A percentile compares a stretch with the other conserved stretches of the same genome.
Conservation (phyloP, 2,797 vertebrate species). For the Gadopsis bispinosus region DNA sequence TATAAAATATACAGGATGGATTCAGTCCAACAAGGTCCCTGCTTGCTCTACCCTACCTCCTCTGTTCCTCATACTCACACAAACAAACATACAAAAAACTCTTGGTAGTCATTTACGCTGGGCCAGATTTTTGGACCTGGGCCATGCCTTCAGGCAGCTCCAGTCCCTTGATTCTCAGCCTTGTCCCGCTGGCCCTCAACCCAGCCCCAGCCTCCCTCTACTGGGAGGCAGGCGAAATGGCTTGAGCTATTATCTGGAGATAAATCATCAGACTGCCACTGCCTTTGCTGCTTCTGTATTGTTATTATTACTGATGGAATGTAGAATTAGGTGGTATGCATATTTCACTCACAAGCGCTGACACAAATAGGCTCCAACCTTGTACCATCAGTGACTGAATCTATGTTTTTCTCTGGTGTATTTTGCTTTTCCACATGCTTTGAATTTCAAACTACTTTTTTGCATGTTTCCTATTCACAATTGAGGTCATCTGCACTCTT, state of each 20-base stretch:
- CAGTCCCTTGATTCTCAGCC: slow-evolving; percentile 60
- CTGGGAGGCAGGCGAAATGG: slow-evolving; percentile 60
- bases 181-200: slow-evolving; percentile 57
- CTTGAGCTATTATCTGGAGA: slow-evolving; percentile 58
- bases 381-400: slow-evolving; percentile 51
- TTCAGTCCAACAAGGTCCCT: slow-evolving; percentile 12
- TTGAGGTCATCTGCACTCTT: slow-evolving; percentile 63
- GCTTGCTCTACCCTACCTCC: slow-evolving; percentile 5
- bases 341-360: slow-evolving; percentile 47
- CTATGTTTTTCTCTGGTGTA: slow-evolving; percentile 61
- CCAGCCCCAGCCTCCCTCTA: slow-evolving; percentile 64
- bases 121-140: slow-evolving; percentile 78
- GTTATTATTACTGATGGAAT: slow-evolving; percentile 65
- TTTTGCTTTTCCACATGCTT: slow-evolving; percentile 65
- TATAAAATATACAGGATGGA: slow-evolving; percentile 16
- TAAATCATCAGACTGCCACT: slow-evolving; percentile 53
- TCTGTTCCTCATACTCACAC: slow-evolving; percentile 27
- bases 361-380: slow-evolving; percentile 60
- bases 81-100: slow-evolving; percentile 48
- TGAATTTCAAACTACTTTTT: slow-evolving; percentile 65
- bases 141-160: slow-evolving; percentile 80
- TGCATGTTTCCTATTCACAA: slow-evolving; percentile 66
- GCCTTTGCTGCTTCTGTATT: slow-evolving; percentile 37
- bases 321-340: slow-evolving; percentile 52
- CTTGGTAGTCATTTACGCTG: slow-evolving; percentile 51